phyloP scores from a whole-genome alignment of 2,113 vertebrate genomes.

The Hypanus sabinus region DNA sequence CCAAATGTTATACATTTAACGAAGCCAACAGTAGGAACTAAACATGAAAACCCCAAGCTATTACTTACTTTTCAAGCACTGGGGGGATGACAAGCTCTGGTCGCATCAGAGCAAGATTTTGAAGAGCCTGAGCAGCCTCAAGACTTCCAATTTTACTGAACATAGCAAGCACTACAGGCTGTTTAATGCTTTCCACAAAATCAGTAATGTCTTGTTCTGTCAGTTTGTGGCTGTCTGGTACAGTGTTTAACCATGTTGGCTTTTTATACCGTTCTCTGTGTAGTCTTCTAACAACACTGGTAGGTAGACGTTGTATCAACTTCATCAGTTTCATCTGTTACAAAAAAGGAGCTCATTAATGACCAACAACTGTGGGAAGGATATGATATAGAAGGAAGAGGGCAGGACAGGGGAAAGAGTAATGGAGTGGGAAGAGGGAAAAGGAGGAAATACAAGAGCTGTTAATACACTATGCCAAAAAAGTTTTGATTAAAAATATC shows the following conservation, averaged over 20 bases:
- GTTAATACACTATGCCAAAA: background rate
- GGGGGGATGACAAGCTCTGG: slow-evolving; percentile 95
- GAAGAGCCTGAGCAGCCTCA: slow-evolving; percentile 90
- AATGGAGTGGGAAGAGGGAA: no score
- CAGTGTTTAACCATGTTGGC: slow-evolving; percentile 78
- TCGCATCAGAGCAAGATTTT: slow-evolving; percentile 93
- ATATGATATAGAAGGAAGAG: background rate
- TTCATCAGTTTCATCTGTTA: slow-evolving; percentile 94
- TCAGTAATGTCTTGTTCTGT: slow-evolving; percentile 87
- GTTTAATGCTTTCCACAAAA: slow-evolving; percentile 92
- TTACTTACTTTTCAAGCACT: slow-evolving; percentile 85
- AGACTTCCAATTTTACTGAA: slow-evolving; percentile 97
- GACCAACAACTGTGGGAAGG: background rate
- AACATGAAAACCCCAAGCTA: background rate
- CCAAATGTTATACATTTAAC: background rate
- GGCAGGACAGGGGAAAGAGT: no score
- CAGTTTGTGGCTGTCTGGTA: slow-evolving; percentile 85
- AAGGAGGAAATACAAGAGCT: background rate
- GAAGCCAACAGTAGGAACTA: background rate
- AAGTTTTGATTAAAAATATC: background rate
- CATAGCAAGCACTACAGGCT: slow-evolving; percentile 94
- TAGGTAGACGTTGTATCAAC: slow-evolving; percentile 86
- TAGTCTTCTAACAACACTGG: slow-evolving; percentile 78
- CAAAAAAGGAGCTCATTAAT: slow-evolving; percentile 40
- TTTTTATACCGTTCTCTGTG: slow-evolving; percentile 91